phyloP scores from a whole-genome alignment of 2,113 vertebrate genomes.

The Tautogolabrus adspersus region DNA sequence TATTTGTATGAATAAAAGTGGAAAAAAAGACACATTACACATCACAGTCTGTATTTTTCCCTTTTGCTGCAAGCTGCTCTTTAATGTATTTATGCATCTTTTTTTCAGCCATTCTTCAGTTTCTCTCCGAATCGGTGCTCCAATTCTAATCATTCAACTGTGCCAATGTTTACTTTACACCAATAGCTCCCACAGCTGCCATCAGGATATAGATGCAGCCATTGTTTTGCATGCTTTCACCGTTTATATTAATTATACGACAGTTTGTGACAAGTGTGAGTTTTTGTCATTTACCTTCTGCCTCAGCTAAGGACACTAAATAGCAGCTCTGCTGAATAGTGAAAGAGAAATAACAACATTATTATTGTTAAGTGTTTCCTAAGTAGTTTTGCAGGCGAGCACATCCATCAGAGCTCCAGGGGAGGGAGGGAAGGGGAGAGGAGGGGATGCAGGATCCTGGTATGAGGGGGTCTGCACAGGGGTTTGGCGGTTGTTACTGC shows the following conservation, averaged over 20 bases:
- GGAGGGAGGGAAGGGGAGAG: constrained; percentile 14
- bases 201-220: constrained; percentile 42
- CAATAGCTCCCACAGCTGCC: constrained; percentile 30
- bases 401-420: constrained; percentile 65
- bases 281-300: constrained; percentile 68
- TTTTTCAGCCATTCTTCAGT: constrained; percentile 32
- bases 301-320: constrained; percentile 52
- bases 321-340: constrained; percentile 41
- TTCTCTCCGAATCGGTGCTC: constrained; percentile 1
- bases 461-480: constrained; percentile 39
- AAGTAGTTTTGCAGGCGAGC: constrained; percentile 69
- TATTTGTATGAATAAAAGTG: constrained; percentile 8
- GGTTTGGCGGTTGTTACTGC: constrained; percentile 42
- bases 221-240: constrained; percentile 47
- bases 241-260: constrained; percentile 55
- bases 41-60: constrained; percentile 23
- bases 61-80: constrained; percentile 33
- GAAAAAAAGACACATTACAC: constrained; percentile 10
- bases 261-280: constrained; percentile 47
- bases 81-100: constrained; percentile 18
- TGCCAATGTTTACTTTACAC: constrained; percentile 43
- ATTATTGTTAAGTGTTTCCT: constrained; percentile 76
- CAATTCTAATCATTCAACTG: constrained; percentile 40
- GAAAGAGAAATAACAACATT: constrained; percentile 71
- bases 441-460: constrained; percentile 36